Evolutionary conservation across 1,140 invertebrate genomes (phyloP), one percentile per base, ranked within the genome.

Genomic region (Nasonia giraulti): DNA sequence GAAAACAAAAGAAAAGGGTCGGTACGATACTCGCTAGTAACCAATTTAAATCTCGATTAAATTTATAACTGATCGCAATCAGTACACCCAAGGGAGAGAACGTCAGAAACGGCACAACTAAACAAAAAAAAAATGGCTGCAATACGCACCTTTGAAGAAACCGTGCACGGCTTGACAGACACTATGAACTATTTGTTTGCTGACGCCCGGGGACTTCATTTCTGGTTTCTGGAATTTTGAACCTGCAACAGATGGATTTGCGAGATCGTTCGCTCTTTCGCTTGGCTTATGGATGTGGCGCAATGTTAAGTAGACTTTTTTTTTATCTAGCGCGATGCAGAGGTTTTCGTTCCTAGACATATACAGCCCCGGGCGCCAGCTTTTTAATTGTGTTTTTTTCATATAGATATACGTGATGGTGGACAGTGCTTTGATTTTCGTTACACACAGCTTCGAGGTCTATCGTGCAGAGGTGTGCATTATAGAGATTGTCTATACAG

Each of bases 181-280:
- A 75, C 84, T 87, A 88, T 88, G 87, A 85, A 88, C 86, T 78
- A 89, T 88, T 88, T 87, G 82, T 83, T 87, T 88, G 83, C 89
- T 88, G 87, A 89, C 88, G 85, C 89, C 89, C 87, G 88, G 89
- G 74, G 87, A 87, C 77, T 88, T 89, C 40, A 83, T 87, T 80
- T 87, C 66, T 76, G 20, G 47, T 78, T 76, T 87, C 81, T 84
- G 82, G 69, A 86, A 85, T 84, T 86, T 88, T 73, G 86, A 62
- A 87, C 87, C 89, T 89, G 89, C 81, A 90, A 89, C 86, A 89
- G 55, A 87, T 33, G 81, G 17, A 76, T 76, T 62, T 62, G 40
- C 62, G 85, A 80, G 11, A 78, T 71, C 74, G 55, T 83, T 76
- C 80, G 47, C 74, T 73, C 66, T 80, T 83, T 62, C 55, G 55